Conservation (phyloP, 2,797 vertebrate species). For the Sebastes hopkinsi region DNA sequence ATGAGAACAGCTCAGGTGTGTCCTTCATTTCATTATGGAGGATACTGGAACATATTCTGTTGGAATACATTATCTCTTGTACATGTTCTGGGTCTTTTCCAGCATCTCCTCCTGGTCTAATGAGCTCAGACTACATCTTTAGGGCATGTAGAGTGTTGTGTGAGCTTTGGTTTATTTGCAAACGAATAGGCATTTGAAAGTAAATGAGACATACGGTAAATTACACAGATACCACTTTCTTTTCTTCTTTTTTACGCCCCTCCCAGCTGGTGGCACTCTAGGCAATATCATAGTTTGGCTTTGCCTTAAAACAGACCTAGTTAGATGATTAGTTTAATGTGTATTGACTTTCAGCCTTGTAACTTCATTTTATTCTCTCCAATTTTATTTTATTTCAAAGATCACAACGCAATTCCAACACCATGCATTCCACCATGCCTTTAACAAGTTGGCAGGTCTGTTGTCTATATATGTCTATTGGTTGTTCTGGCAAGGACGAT, state of each 20-base stretch:
- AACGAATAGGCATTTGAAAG: neutral
- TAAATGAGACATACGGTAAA: neutral
- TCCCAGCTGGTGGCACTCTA: neutral
- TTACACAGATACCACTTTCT: neutral
- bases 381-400: slow-evolving; percentile 15
- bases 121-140: neutral
- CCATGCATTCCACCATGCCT: neutral
- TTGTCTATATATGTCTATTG: slow-evolving; percentile 30
- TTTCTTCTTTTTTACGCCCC: neutral
- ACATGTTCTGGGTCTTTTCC: neutral
- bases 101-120: neutral
- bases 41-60: neutral
- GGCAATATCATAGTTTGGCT: neutral
- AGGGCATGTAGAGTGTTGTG: neutral
- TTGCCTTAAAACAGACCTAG: neutral
- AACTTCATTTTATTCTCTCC: slow-evolving; percentile 15
- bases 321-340: slow-evolving; percentile 10
- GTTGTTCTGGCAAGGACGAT: slow-evolving; percentile 27
- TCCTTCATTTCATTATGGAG: neutral
- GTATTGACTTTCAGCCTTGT: slow-evolving; percentile 7
- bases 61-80: neutral
- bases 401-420: neutral
- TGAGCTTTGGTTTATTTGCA: neutral
- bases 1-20: too few relatives aligned
- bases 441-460: slow-evolving; percentile 10